These are phyloP conservation scores for Dione vanillae DNA, from an alignment of 2,888 invertebrate species.

Conservation along the genomic window DNA sequence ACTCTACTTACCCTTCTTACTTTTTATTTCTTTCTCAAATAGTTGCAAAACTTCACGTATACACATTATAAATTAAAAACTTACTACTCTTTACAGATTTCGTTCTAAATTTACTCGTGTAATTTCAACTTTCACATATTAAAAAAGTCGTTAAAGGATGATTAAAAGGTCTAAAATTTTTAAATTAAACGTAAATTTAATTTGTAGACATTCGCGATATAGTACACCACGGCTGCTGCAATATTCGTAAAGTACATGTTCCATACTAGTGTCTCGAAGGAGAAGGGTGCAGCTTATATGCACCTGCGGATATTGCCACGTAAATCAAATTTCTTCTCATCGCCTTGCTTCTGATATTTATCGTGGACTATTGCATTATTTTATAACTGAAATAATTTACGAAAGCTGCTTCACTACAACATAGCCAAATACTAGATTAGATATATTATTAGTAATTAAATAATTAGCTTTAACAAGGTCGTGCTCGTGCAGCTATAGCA, in stretches of 20 bases:
- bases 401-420: neutral
- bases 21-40: neutral
- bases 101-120: too few relatives aligned
- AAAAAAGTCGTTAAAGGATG: slow-evolving; percentile 38
- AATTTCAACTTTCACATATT: too few relatives aligned
- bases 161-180: slow-evolving; percentile 14
- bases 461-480: slow-evolving; percentile 59
- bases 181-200: too few relatives aligned
- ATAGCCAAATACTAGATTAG: neutral
- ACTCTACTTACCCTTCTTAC: neutral
- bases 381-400: slow-evolving; percentile 21
- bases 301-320: slow-evolving; percentile 78
- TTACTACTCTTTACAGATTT: too few relatives aligned
- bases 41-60: too few relatives aligned
- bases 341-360: slow-evolving; percentile 56
- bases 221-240: slow-evolving; percentile 41
- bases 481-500: slow-evolving; percentile 60
- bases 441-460: slow-evolving; percentile 53
- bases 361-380: slow-evolving; percentile 37
- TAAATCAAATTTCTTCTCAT: slow-evolving; percentile 75
- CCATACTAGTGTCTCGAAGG: slow-evolving; percentile 41
- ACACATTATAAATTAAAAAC: too few relatives aligned
- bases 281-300: slow-evolving; percentile 61
- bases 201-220: slow-evolving; percentile 42
- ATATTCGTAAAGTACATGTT: slow-evolving; percentile 47